Percentiles rank a stretch among this genome's conserved stretches.
Evolutionary conservation across 2,113 vertebrate species (phyloP).

Genomic region (Phaetusa simplex): DNA sequence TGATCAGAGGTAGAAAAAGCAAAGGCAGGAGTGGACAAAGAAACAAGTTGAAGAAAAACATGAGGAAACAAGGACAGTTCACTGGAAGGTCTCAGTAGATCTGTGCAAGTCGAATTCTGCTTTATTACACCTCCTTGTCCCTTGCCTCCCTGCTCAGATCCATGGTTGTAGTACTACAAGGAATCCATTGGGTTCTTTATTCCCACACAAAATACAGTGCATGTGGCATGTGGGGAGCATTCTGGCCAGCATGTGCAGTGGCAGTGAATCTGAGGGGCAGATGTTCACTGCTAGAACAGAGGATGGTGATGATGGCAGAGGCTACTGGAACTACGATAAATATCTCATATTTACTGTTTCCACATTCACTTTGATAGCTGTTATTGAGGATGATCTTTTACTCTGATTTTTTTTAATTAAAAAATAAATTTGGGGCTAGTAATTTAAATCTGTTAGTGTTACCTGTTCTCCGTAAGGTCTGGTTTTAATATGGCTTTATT

Average conservation of each 20-base stretch:
- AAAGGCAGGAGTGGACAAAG: not conserved
- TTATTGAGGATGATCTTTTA: not conserved
- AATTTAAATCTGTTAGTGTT: not conserved
- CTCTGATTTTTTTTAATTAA: not conserved
- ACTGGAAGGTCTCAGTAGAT: not conserved
- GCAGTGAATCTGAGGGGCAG: not conserved
- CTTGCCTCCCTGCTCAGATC: not conserved
- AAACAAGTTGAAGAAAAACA: not conserved
- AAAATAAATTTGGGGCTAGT: not conserved
- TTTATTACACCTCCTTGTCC: not conserved
- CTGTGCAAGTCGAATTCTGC: not conserved
- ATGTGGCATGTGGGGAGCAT: not conserved
- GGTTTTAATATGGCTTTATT: not conserved
- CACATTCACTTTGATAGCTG: not conserved
- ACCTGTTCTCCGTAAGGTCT: not conserved
- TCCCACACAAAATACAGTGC: not conserved
- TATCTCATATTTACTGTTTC: not conserved
- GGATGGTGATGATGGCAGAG: not conserved
- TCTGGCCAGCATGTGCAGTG: not conserved
- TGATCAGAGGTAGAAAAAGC: not conserved
- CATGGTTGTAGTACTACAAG: not conserved
- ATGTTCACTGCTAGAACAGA: not conserved
- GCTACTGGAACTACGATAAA: not conserved
- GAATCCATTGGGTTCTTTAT: not conserved
- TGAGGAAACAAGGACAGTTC: not conserved